Conservation (phyloP, 1,140 invertebrate species). For the Drosophila pachea region DNA sequence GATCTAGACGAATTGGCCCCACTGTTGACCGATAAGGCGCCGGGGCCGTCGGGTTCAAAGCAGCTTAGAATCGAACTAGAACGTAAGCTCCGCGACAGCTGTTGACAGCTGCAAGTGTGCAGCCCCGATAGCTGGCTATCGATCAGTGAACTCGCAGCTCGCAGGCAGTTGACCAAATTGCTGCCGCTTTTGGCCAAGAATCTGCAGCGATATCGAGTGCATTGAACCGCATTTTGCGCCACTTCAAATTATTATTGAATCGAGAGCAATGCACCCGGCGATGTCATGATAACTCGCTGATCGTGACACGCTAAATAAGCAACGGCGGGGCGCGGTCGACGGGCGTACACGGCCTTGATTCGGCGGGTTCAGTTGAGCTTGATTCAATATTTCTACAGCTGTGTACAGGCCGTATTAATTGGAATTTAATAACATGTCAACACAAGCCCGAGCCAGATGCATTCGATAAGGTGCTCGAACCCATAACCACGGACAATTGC, state of each 20-base stretch:
- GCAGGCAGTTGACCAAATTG: constrained; percentile 20
- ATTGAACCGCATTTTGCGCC: constrained; percentile 16
- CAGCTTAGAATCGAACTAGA: constrained; percentile 31
- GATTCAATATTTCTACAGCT: constrained; percentile 63
- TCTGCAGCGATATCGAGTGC: constrained; percentile 1
- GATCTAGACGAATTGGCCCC: too few species aligned
- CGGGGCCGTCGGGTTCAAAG: constrained; percentile 22
- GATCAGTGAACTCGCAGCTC: constrained; percentile 41
- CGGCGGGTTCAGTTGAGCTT: constrained; percentile 30
- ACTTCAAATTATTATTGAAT: constrained; percentile 15
- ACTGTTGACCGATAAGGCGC: constrained; percentile 19
- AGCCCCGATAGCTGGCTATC: constrained; percentile 28
- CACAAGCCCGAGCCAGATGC: constrained; percentile 25
- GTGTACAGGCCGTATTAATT: constrained; percentile 44
- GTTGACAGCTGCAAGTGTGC: constrained; percentile 5
- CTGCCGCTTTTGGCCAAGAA: constrained; percentile 19
- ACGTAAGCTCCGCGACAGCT: constrained; percentile 11
- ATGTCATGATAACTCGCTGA: constrained; percentile 36
- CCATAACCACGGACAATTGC: neutral
- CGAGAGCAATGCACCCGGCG: constrained; percentile 34
- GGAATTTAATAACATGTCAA: constrained; percentile 62
- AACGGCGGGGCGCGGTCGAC: neutral
- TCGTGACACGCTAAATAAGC: constrained; percentile 41
- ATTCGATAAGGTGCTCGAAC: constrained; percentile 19
- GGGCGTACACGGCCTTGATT: constrained; percentile 32